Evolutionary conservation across 2,797 vertebrate genomes (phyloP).

Genomic region (Hippocampus kuda): DNA sequence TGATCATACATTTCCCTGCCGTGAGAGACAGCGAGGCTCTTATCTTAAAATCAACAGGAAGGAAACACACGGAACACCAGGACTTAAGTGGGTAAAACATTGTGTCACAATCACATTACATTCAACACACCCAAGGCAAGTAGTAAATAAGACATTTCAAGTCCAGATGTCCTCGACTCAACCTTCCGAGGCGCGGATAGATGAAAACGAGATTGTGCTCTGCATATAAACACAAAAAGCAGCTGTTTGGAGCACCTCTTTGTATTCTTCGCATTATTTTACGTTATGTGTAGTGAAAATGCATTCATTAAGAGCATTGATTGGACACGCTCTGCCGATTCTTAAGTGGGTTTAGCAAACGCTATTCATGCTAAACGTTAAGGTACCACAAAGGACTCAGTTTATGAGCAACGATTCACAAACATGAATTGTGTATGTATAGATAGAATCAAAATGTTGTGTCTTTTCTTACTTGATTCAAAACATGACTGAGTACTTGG

Average conservation of each 20-base stretch:
- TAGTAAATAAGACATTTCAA: conserved; percentile 36
- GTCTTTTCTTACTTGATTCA: background rate
- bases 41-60: background rate
- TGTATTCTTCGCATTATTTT: background rate
- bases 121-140: conserved; percentile 24
- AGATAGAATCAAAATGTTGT: background rate
- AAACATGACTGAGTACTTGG: background rate
- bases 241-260: background rate
- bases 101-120: conserved; percentile 32
- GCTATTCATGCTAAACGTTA: background rate
- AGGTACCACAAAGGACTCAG: background rate
- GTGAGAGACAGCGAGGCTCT: background rate
- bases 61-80: background rate
- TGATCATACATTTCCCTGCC: background rate
- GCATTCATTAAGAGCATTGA: background rate
- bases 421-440: background rate
- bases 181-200: background rate
- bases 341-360: background rate
- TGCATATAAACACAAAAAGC: background rate
- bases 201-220: background rate
- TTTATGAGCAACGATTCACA: too few relatives aligned
- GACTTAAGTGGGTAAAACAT: conserved; percentile 24
- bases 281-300: too few relatives aligned
- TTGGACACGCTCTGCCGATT: background rate
- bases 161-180: conserved; percentile 1